These are phyloP conservation scores for Fratercula arctica DNA, from an alignment of 2,797 vertebrate species.

Conservation along the genomic window DNA sequence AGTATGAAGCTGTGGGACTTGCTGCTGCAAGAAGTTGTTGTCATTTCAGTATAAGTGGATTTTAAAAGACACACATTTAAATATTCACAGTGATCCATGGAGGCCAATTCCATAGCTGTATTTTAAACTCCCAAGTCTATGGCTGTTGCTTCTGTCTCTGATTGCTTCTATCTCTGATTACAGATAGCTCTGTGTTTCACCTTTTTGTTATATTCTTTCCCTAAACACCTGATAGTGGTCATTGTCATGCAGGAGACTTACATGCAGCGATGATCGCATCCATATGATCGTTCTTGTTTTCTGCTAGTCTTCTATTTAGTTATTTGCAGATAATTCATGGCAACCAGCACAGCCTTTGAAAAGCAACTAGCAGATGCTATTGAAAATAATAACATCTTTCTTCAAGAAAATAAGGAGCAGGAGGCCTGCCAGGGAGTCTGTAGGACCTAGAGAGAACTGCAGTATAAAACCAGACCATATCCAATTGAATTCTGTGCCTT, in stretches of 20 bases:
- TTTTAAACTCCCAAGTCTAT: background rate
- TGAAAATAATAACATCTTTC: background rate
- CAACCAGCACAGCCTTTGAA: background rate
- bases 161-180: background rate
- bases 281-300: background rate
- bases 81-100: background rate
- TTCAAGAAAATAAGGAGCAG: background rate
- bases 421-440: background rate
- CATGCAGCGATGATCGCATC: fast-evolving
- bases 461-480: background rate
- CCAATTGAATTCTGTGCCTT: background rate
- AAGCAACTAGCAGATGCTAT: background rate
- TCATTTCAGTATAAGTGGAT: background rate
- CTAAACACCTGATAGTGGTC: background rate
- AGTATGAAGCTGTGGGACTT: background rate
- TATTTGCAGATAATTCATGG: background rate
- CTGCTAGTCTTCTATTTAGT: background rate
- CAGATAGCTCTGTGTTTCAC: background rate
- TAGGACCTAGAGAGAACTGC: background rate
- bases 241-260: background rate
- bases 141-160: background rate
- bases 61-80: background rate
- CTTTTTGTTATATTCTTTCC: background rate
- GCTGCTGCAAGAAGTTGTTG: background rate
- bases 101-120: background rate